Evolutionary conservation across 2,888 invertebrate species (phyloP).

Genomic region (Chrysolina oricalcia): DNA sequence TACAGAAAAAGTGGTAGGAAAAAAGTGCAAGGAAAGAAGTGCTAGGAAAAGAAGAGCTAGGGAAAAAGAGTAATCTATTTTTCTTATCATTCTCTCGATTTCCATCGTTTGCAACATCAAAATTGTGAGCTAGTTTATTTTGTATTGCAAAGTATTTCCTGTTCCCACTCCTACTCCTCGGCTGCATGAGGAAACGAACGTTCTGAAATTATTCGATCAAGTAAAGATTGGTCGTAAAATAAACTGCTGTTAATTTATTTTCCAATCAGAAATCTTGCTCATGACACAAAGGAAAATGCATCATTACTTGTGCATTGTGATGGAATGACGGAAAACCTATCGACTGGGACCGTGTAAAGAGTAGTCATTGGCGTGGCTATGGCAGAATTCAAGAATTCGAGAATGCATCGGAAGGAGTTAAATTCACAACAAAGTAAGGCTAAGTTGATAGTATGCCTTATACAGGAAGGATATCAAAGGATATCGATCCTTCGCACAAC

Average conservation of each 20-base stretch:
- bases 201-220: not conserved
- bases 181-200: not conserved
- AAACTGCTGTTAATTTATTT: conserved; percentile 1
- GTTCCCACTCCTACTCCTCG: not conserved
- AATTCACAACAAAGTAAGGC: no score
- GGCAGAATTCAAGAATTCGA: no score
- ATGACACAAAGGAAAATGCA: not conserved
- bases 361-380: no score
- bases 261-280: conserved; percentile 4
- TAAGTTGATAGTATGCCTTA: no score
- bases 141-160: conserved; percentile 12
- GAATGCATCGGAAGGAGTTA: no score
- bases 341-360: not conserved
- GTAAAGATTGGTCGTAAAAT: not conserved
- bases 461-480: no score
- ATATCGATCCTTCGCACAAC: no score
- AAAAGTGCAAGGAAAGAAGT: no score
- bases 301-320: not conserved
- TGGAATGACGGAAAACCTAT: not conserved
- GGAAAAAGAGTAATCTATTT: no score
- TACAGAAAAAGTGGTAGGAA: no score
- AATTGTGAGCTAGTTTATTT: not conserved
- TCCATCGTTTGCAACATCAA: not conserved
- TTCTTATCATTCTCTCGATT: not conserved
- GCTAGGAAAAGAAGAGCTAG: no score